phyloP scores from a whole-genome alignment of 1,140 invertebrate genomes.

The Schlechtendalia chinensis region DNA sequence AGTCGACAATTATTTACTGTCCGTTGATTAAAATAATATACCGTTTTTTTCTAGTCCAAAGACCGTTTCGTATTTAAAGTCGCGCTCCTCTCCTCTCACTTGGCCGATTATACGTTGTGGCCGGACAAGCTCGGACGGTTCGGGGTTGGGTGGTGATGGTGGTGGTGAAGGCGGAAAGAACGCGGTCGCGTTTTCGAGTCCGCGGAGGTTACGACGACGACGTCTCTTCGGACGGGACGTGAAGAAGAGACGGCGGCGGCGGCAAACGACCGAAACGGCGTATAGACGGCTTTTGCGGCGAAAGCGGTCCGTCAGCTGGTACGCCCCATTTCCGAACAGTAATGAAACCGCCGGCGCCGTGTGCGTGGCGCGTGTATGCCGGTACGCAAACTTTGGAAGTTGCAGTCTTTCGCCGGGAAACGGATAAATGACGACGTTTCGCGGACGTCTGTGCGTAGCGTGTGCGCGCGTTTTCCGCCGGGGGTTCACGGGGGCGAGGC shows the following conservation, averaged over 20 bases:
- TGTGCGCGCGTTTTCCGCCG: too few species aligned
- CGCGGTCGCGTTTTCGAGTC: too few species aligned
- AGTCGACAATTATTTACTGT: too few species aligned
- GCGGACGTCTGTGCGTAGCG: constrained; percentile 8
- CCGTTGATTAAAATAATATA: too few species aligned
- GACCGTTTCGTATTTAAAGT: too few species aligned
- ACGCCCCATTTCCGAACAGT: constrained; percentile 4
- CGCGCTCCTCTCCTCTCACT: too few species aligned
- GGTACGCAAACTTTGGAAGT: background rate
- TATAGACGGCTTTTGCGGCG: constrained; percentile 20
- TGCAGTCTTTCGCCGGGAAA: constrained; percentile 32
- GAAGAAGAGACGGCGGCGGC: background rate
- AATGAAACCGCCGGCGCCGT: constrained; percentile 35
- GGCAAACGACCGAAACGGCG: constrained; percentile 23
- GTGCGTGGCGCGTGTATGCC: too few species aligned
- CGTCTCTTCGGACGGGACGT: background rate
- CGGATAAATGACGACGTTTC: constrained; percentile 14
- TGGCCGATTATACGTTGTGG: too few species aligned
- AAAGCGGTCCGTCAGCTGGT: constrained; percentile 29
- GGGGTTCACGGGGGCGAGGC: too few species aligned
- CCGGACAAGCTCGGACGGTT: too few species aligned
- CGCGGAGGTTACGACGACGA: background rate
- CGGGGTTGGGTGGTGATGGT: background rate
- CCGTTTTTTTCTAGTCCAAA: too few species aligned
- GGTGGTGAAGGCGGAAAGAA: too few species aligned